Percentiles rank a stretch among this genome's conserved stretches.
Conservation (phyloP, 2,113 vertebrate genomes). For the Arizona elegans region DNA sequence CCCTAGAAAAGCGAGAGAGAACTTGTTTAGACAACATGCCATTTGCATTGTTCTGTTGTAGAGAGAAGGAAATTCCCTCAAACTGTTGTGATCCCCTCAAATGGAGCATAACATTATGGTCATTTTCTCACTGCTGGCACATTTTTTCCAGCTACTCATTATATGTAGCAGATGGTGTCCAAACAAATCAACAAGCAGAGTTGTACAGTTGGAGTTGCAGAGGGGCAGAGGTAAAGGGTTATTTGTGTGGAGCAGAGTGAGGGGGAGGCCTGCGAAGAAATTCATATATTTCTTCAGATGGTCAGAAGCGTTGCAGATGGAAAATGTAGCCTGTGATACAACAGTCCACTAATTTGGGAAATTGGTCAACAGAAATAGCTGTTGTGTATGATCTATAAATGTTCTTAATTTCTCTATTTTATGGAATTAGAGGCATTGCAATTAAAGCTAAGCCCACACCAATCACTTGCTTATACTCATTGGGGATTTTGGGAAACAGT, state of each 20-base stretch:
- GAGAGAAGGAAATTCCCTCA: slow-evolving; percentile 10
- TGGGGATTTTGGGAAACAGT: slow-evolving; percentile 25
- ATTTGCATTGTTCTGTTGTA: not conserved
- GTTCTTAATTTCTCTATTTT: slow-evolving; percentile 65
- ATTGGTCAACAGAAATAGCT: slow-evolving; percentile 69
- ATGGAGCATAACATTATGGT: slow-evolving; percentile 56
- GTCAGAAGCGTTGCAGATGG: slow-evolving; percentile 88
- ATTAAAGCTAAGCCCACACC: slow-evolving; percentile 48
- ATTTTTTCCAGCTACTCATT: slow-evolving; percentile 72
- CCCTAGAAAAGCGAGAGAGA: not conserved
- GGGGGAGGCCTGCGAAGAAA: slow-evolving; percentile 71
- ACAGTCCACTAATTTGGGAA: slow-evolving; percentile 76
- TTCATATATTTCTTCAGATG: slow-evolving; percentile 87
- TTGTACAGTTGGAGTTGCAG: slow-evolving; percentile 77
- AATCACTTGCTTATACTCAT: slow-evolving; percentile 25
- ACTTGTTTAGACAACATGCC: not conserved
- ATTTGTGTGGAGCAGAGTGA: not conserved
- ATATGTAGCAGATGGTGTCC: slow-evolving; percentile 86
- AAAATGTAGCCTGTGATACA: slow-evolving; percentile 72
- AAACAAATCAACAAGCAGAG: slow-evolving; percentile 82
- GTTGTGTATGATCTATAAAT: slow-evolving; percentile 71
- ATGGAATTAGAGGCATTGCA: slow-evolving; percentile 56
- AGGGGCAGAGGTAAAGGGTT: slow-evolving; percentile 32
- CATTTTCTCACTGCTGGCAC: slow-evolving; percentile 66
- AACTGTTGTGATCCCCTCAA: slow-evolving; percentile 32